These are phyloP conservation scores for Lepilemur ruficaudatus DNA, from an alignment of 2,797 vertebrate genomes.

Conservation along the genomic window DNA sequence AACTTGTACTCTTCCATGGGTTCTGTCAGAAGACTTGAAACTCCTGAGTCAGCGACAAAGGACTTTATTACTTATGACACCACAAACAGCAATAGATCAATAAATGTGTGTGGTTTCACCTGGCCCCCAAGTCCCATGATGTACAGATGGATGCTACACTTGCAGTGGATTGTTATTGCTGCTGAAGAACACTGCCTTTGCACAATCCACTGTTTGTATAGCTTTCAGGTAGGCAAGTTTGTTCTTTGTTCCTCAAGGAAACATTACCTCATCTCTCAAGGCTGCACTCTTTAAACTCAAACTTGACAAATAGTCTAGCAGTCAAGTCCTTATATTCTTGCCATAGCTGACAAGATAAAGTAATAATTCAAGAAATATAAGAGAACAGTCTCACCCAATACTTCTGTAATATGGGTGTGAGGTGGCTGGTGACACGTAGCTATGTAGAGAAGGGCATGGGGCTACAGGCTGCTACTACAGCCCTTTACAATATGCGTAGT, in stretches of 20 bases:
- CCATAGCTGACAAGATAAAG: background rate
- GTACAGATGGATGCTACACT: background rate
- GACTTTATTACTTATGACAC: background rate
- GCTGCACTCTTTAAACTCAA: background rate
- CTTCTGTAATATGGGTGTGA: background rate
- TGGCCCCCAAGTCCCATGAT: too few species aligned
- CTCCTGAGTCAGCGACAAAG: background rate
- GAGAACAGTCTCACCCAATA: background rate
- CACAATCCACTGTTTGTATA: background rate
- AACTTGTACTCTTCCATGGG: background rate
- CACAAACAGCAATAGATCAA: background rate
- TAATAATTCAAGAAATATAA: background rate
- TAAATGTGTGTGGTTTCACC: background rate
- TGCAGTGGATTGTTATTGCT: background rate
- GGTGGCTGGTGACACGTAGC: background rate
- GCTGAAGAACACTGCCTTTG: background rate
- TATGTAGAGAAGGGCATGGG: fast-evolving
- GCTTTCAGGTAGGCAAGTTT: background rate
- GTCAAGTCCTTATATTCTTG: background rate
- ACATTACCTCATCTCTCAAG: background rate
- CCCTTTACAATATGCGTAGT: background rate
- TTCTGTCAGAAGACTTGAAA: background rate
- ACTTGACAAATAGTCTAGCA: background rate
- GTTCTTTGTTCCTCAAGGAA: background rate
- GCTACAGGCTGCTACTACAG: background rate